Conservation (phyloP, 2,888 invertebrate species). For the Drosophila anomelani region DNA sequence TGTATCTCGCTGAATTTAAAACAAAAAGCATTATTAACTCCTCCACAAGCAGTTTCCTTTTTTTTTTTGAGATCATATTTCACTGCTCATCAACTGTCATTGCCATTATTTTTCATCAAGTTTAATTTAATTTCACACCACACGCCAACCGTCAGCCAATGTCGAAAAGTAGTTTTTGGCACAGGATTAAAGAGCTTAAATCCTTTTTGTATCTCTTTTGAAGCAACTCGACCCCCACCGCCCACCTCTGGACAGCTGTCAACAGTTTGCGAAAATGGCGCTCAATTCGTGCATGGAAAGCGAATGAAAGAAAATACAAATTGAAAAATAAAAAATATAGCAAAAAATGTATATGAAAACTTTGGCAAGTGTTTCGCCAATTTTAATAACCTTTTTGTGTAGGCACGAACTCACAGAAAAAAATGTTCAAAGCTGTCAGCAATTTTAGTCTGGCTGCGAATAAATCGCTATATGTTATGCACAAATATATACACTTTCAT, state of each 20-base stretch:
- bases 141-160: slow-evolving; percentile 60
- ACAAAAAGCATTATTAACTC: not conserved
- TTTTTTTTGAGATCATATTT: not conserved
- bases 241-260: slow-evolving; percentile 68
- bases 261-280: slow-evolving; percentile 68
- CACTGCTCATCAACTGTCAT: slow-evolving; percentile 10
- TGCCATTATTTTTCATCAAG: slow-evolving; percentile 17
- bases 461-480: slow-evolving; percentile 16
- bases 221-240: not conserved
- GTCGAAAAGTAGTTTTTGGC: slow-evolving; percentile 67
- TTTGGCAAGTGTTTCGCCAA: slow-evolving; percentile 63
- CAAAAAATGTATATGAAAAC: slow-evolving; percentile 12
- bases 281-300: slow-evolving; percentile 47
- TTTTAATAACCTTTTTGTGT: slow-evolving; percentile 63
- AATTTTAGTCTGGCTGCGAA: slow-evolving; percentile 35
- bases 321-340: slow-evolving; percentile 22
- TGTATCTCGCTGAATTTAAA: not conserved
- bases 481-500: slow-evolving; percentile 13
- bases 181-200: slow-evolving; percentile 61
- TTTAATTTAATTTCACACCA: slow-evolving; percentile 65
- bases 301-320: slow-evolving; percentile 29
- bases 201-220: slow-evolving; percentile 21
- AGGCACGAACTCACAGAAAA: slow-evolving; percentile 24
- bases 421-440: slow-evolving; percentile 36
- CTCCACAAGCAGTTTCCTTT: not conserved